Evolutionary conservation across 2,888 invertebrate species (phyloP), one percentile per base, ranked within the genome.

Genomic region (Lasioglossum marginatum): DNA sequence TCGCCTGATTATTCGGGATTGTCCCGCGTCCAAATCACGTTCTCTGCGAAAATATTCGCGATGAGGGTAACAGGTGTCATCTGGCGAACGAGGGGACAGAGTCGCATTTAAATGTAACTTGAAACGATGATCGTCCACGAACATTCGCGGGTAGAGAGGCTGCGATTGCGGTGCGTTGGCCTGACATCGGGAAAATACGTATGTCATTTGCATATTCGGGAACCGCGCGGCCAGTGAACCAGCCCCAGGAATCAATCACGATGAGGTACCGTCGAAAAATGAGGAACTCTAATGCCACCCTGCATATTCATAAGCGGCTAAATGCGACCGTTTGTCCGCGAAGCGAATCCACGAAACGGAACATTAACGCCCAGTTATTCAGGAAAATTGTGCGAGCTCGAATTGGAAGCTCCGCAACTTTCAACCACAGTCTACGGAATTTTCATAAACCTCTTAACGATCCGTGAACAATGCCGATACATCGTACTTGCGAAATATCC

Each of bases 191-290:
- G 19, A 84, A 82, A 84, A 84, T 52, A 31, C 74, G 70, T 60
- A 75, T 78, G 84, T 83, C 84, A 85, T 76, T 76, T 83, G 72
- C 84, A 83, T 76, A 72, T 66, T 16, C 27, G 60, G 70, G 31
- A 57, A 40, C 48, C 27, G n/a, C 40, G 52, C 52, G 68, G 27
- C 6, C 68, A 16, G 31, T 43, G 45, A 75, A 83, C 75, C n/a
- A 16, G 52, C 23, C 23, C 12, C 37, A 43, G 27, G 8, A 57
- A 57, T 37, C 52, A 73, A 82, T 68, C 27, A 27, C 52, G 27
- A 52, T 14, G 77, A 75, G 48, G 8, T 2, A 3, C 23, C 52
- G 10, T 19, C 63, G 60, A 83, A 83, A 84, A 84, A 84, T 71
- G 8, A 19, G 43, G 16, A 19, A 16, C 37, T 76, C 63, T 45